These are phyloP conservation scores for Thalpophila matura DNA, from an alignment of 2,888 invertebrate species.

Conservation along the genomic window DNA sequence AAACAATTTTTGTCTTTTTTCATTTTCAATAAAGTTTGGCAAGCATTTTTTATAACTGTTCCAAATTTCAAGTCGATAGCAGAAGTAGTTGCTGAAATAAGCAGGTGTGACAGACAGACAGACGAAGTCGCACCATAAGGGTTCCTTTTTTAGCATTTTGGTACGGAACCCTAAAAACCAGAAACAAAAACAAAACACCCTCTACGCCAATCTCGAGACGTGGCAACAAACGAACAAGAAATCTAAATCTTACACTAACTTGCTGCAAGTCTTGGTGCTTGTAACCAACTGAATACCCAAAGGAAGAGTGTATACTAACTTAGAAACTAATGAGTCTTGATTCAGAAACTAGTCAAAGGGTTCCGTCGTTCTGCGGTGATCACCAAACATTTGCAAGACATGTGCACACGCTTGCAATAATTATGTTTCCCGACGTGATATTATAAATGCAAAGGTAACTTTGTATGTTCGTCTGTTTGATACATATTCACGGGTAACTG, in stretches of 20 bases:
- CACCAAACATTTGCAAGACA: neutral
- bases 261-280: neutral
- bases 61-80: too few relatives aligned
- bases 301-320: conserved; percentile 15
- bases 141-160: too few relatives aligned
- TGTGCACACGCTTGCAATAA: neutral
- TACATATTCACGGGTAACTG: too few relatives aligned
- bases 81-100: too few relatives aligned
- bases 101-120: too few relatives aligned
- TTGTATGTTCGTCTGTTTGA: neutral
- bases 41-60: too few relatives aligned
- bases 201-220: neutral
- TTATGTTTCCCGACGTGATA: neutral
- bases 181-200: neutral
- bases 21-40: too few relatives aligned
- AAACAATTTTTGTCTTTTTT: too few relatives aligned
- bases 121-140: too few relatives aligned
- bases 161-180: too few relatives aligned
- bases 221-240: neutral
- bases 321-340: conserved; percentile 23
- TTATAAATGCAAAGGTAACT: too few relatives aligned
- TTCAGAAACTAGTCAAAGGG: neutral
- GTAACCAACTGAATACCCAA: neutral
- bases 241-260: conserved; percentile 19
- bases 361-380: neutral